phyloP scores from a whole-genome alignment of 2,888 invertebrate genomes.

The Rutpela maculata region DNA sequence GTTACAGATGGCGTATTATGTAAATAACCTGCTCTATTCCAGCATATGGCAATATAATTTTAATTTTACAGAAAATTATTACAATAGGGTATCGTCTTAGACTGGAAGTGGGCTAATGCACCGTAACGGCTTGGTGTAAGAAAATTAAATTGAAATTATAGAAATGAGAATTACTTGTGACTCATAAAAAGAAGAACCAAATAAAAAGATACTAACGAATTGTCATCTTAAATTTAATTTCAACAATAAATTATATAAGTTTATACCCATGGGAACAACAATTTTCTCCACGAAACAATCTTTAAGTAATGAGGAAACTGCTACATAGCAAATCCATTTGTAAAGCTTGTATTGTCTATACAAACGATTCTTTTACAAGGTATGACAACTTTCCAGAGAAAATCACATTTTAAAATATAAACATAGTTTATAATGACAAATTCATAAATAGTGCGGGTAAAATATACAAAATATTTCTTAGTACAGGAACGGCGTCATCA shows the following conservation, averaged over 20 bases:
- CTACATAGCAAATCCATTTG: no score
- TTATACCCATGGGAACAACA: no score
- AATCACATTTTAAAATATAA: no score
- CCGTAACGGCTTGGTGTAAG: neutral
- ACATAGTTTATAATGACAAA: no score
- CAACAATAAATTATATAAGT: neutral
- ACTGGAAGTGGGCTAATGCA: neutral
- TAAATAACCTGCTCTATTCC: neutral
- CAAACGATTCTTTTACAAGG: no score
- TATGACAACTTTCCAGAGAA: no score
- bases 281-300: neutral
- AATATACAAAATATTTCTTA: no score
- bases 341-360: no score
- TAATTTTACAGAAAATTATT: neutral
- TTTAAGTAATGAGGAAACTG: neutral
- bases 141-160: neutral
- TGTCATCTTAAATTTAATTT: neutral
- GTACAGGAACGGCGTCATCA: no score
- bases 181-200: neutral
- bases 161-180: neutral
- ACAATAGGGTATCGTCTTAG: neutral
- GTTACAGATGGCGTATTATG: neutral
- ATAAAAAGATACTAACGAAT: neutral
- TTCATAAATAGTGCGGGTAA: no score
- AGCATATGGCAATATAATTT: neutral